These are phyloP conservation scores for Macquaria ambigua DNA, from an alignment of 2,113 vertebrate genomes.

Conservation along the genomic window DNA sequence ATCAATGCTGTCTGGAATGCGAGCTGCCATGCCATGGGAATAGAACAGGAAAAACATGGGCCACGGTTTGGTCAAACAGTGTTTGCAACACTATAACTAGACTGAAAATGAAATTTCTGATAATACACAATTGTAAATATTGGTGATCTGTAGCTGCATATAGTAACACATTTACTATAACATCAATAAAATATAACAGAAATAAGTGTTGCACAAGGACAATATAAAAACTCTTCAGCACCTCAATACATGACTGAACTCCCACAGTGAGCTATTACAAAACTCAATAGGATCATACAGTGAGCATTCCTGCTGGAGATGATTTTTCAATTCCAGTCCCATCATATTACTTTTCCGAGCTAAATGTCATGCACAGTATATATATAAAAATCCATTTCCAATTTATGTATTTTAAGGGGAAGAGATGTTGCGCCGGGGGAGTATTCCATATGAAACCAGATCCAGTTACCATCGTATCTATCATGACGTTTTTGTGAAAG, in stretches of 20 bases:
- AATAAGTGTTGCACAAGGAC: constrained; percentile 33
- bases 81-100: not conserved
- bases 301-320: constrained; percentile 42
- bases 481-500: constrained; percentile 50
- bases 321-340: constrained; percentile 62
- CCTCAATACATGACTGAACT: constrained; percentile 33
- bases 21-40: constrained; percentile 62
- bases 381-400: constrained; percentile 79
- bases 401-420: constrained; percentile 64
- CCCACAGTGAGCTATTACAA: constrained; percentile 55
- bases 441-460: constrained; percentile 33
- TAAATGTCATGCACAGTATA: constrained; percentile 73
- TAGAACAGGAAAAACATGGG: constrained; percentile 48
- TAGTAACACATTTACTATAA: constrained; percentile 40
- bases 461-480: constrained; percentile 28
- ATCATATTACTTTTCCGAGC: constrained; percentile 67
- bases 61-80: constrained; percentile 12
- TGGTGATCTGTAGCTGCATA: constrained; percentile 16
- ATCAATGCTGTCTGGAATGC: constrained; percentile 80
- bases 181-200: constrained; percentile 31
- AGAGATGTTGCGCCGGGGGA: constrained; percentile 41
- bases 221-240: constrained; percentile 29
- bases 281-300: constrained; percentile 59
- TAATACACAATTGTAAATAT: constrained; percentile 42
- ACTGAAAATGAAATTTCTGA: constrained; percentile 54